Evolutionary conservation across 2,113 vertebrate species (phyloP).

Genomic region (Barbus barbus): DNA sequence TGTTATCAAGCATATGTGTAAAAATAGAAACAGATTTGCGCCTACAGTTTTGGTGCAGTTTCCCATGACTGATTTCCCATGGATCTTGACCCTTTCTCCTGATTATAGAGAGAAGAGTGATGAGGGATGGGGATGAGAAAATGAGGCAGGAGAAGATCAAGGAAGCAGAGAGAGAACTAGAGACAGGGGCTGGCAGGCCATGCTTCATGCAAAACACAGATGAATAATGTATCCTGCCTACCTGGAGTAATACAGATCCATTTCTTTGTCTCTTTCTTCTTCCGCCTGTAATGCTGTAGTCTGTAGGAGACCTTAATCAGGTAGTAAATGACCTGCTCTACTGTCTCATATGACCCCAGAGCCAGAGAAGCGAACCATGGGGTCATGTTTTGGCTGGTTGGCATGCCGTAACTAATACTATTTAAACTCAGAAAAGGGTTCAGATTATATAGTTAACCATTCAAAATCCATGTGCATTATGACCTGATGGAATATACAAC

Average conservation of each 20-base stretch:
- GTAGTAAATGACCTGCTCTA: conserved; percentile 75
- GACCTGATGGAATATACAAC: neutral
- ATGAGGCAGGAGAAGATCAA: conserved; percentile 44
- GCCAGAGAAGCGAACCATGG: neutral
- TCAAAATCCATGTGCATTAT: neutral
- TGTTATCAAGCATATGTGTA: conserved; percentile 5
- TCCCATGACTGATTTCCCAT: conserved; percentile 35
- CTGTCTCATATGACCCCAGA: conserved; percentile 52
- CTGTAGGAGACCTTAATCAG: conserved; percentile 76
- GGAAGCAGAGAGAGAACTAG: conserved; percentile 58
- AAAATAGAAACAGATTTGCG: conserved; percentile 23
- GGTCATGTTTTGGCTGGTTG: conserved; percentile 1
- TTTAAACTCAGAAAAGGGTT: neutral
- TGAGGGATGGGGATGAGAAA: conserved; percentile 61
- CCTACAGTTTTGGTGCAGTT: neutral
- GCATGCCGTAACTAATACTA: neutral
- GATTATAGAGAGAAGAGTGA: conserved; percentile 62
- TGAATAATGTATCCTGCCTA: conserved; percentile 77
- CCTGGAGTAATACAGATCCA: conserved; percentile 63
- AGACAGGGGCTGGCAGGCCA: conserved; percentile 68
- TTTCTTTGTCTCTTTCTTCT: conserved; percentile 59
- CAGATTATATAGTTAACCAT: neutral
- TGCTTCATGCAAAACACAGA: conserved; percentile 75
- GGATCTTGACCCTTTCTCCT: conserved; percentile 27
- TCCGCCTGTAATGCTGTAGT: conserved; percentile 76